phyloP scores from a whole-genome alignment of 1,140 invertebrate genomes.

The Bombus balteatus region DNA sequence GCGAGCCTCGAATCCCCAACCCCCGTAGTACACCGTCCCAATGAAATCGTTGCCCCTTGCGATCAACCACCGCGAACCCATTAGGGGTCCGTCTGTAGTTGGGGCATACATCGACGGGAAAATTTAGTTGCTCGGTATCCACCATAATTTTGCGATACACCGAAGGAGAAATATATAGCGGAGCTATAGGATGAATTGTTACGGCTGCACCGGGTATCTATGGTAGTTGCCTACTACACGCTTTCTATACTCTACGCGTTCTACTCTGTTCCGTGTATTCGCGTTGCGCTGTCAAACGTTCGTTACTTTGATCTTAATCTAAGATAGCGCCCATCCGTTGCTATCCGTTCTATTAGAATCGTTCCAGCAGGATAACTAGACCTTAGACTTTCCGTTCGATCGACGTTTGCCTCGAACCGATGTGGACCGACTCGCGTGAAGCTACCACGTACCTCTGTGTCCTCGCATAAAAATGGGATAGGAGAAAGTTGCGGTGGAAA shows the following conservation, averaged over 20 bases:
- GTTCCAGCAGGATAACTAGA: no score
- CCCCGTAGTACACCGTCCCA: slow-evolving; percentile 4
- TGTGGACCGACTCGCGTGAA: no score
- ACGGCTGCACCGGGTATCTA: slow-evolving; percentile 26
- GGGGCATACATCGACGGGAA: slow-evolving; percentile 36
- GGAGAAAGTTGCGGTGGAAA: no score
- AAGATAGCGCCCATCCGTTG: background rate
- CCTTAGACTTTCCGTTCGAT: no score
- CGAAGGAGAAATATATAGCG: slow-evolving; percentile 36
- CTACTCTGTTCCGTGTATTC: background rate
- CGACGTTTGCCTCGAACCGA: no score
- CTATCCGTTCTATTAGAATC: background rate
- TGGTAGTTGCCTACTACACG: background rate
- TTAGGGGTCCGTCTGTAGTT: slow-evolving; percentile 43
- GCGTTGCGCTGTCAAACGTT: slow-evolving; percentile 7
- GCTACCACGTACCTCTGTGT: no score
- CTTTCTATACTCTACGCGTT: background rate
- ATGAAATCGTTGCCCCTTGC: slow-evolving; percentile 61
- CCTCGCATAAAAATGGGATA: no score
- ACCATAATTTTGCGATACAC: slow-evolving; percentile 44
- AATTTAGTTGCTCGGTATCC: slow-evolving; percentile 46
- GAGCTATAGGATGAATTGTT: slow-evolving; percentile 56
- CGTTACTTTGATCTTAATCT: slow-evolving; percentile 26
- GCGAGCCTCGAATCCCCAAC: background rate
- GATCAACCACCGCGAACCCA: slow-evolving; percentile 53